These are phyloP conservation scores for Tetrax tetrax DNA, from an alignment of 2,113 vertebrate species.

Conservation along the genomic window DNA sequence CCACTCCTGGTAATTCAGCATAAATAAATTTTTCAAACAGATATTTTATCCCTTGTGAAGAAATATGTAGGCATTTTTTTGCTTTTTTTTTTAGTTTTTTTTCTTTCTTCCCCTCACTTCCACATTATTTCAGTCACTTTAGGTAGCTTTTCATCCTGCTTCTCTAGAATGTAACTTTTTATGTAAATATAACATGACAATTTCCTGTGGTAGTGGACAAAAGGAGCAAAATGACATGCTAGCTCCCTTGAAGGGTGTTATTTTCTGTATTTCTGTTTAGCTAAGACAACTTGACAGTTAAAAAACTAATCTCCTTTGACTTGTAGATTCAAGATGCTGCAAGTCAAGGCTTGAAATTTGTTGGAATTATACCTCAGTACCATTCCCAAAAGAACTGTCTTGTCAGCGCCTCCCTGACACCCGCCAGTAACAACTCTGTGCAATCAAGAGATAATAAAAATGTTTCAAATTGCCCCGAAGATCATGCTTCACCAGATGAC, in stretches of 20 bases:
- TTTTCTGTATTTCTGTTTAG: slow-evolving; percentile 51
- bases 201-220: slow-evolving; percentile 43
- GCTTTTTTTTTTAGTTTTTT: rapidly evolving
- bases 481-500: not conserved
- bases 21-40: not conserved
- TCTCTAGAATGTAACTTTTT: not conserved
- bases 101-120: not conserved
- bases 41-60: not conserved
- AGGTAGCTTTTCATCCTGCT: not conserved
- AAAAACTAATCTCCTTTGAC: slow-evolving; percentile 62
- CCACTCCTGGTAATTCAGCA: not conserved
- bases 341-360: slow-evolving; percentile 90
- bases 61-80: not conserved
- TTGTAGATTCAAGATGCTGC: slow-evolving; percentile 94
- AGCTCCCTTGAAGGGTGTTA: slow-evolving; percentile 25
- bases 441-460: slow-evolving; percentile 49
- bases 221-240: slow-evolving; percentile 24
- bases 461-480: not conserved
- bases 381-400: slow-evolving; percentile 58
- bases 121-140: not conserved
- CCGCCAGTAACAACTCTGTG: slow-evolving; percentile 75
- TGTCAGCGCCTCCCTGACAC: slow-evolving; percentile 63
- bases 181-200: not conserved
- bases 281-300: slow-evolving; percentile 59
- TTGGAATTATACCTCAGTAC: slow-evolving; percentile 90